Base-by-base conservation (phyloP, 2,113 vertebrate genomes). In the Piprites chloris region DNA sequence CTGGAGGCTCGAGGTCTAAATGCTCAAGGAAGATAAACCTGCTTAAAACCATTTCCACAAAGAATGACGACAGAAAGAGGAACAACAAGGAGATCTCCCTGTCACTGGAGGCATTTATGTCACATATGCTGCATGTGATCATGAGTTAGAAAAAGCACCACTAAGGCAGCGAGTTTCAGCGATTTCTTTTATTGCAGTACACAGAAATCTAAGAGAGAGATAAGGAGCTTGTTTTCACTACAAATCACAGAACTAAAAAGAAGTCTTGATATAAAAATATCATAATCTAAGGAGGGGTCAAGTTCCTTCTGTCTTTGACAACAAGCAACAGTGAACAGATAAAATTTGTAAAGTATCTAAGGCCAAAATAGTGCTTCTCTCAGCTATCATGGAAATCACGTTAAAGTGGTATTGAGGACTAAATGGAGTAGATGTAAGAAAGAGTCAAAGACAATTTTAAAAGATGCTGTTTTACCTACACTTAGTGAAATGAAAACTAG, bases 1-100 rank as follows among this genome's bases (percentile, higher is more conserved):
- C 78, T 83, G 69, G 73, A 75, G 93, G 59, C 35, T 62, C 6
- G 3, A 91, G 83, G 69, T 85, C 89, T 94, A 93, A 95, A 96
- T 0, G 28, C 69, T 72, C 37, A 30, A 82, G 74, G 63, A 97
- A 96, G 50, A 76, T 77, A 93, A 96, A 59, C 5, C 49, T 88
- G 82, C 87, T 95, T 87, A 73, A 96, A 96, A 95, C 3, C 2
- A 84, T 78, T 87, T 85, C 42, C 75, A 79, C 30, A 42, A 52
- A 91, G 63, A 88, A 62, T 47, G 89, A 26, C 23, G n/a, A 55
- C 62, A 94, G 66, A 78, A 84, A 91, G 9, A 82, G 58, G 75
- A 95, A 73, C 39, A 76, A 61, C 32, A 16, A 52, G 35, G 67
- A 90, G 68, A 89, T 80, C 84, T 75, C 65, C 52, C 76, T 53